A percentile compares a stretch with the other conserved stretches of the same genome.
Evolutionary conservation across 2,797 vertebrate genomes (phyloP).

Genomic region (Spinus olivaceus): DNA sequence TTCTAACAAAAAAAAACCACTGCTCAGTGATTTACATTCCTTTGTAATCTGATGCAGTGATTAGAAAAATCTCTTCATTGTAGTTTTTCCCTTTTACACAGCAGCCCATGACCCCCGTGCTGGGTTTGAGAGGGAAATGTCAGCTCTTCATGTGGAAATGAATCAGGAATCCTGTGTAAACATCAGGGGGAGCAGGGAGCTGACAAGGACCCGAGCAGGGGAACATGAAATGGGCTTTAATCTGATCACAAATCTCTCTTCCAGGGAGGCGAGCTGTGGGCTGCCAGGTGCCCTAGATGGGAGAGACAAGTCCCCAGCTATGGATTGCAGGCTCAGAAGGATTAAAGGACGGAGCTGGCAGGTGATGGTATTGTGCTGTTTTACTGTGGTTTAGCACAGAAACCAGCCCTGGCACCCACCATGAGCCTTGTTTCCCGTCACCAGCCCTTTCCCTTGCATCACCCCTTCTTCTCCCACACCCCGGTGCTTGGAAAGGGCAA

Average conservation of each 20-base stretch:
- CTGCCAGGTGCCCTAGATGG: constrained; percentile 1
- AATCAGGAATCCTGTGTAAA: constrained; percentile 11
- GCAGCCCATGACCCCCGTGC: neutral
- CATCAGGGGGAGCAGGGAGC: constrained; percentile 1
- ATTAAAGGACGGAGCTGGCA: constrained; percentile 11
- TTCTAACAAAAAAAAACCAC: neutral
- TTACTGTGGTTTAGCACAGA: neutral
- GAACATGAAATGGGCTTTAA: constrained; percentile 52
- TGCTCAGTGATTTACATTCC: constrained; percentile 41
- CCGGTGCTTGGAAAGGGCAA: neutral
- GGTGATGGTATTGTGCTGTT: neutral
- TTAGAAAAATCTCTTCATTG: constrained; percentile 42
- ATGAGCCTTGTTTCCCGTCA: neutral
- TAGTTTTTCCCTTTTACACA: constrained; percentile 6
- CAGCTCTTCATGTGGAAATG: constrained; percentile 59
- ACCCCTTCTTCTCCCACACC: neutral
- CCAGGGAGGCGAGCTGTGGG: neutral
- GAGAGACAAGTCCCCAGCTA: neutral
- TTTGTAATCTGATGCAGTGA: constrained; percentile 51
- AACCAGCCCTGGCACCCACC: neutral
- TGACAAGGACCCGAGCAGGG: neutral
- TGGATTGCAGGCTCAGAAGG: neutral
- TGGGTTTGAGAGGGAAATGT: constrained; percentile 29
- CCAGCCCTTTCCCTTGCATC: neutral
- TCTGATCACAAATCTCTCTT: neutral